These are phyloP conservation scores for Xiphorhynchus erythropygius DNA, from an alignment of 2,797 vertebrate species.

Conservation along the genomic window DNA sequence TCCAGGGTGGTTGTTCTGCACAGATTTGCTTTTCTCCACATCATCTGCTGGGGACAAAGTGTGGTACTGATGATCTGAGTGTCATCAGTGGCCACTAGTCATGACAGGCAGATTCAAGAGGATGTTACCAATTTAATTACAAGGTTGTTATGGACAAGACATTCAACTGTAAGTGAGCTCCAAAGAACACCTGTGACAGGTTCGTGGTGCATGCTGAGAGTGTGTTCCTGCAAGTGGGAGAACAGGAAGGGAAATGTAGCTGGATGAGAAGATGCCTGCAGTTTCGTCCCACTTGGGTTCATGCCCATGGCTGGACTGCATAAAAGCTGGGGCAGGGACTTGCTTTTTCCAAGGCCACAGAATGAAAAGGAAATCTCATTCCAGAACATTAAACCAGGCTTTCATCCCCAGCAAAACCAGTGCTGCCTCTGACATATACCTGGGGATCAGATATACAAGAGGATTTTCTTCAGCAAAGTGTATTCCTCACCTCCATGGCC, in stretches of 20 bases:
- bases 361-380: not conserved
- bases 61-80: not conserved
- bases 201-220: not conserved
- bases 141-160: not conserved
- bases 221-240: not conserved
- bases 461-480: rapidly evolving
- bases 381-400: not conserved
- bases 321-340: not conserved
- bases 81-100: not conserved
- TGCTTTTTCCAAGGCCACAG: not conserved
- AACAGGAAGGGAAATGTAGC: not conserved
- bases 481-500: not conserved
- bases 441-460: not conserved
- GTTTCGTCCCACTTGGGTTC: not conserved
- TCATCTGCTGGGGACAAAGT: not conserved
- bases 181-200: not conserved
- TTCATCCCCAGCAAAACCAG: not conserved
- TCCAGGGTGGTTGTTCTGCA: not conserved
- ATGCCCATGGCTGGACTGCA: not conserved
- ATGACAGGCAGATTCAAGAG: not conserved
- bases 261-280: not conserved
- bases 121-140: not conserved
- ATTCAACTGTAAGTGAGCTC: not conserved
- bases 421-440: not conserved
- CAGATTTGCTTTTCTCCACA: not conserved